These are phyloP conservation scores for Vespertilio murinus DNA, from an alignment of 2,797 vertebrate species.

Conservation along the genomic window DNA sequence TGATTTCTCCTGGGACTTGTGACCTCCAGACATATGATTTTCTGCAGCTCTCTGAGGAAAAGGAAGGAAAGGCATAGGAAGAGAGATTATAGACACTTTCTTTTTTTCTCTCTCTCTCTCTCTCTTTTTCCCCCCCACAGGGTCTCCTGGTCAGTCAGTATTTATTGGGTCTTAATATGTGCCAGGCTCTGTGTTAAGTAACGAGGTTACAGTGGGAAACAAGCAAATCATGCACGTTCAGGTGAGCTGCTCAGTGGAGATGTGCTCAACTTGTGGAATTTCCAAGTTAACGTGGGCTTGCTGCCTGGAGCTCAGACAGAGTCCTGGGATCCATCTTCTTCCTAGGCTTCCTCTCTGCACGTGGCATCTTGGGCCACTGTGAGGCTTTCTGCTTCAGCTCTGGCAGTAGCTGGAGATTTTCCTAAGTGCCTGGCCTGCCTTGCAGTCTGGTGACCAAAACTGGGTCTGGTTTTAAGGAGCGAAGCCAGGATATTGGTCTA, in stretches of 20 bases:
- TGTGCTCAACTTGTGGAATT: neutral
- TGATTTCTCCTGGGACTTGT: neutral
- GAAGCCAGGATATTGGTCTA: neutral
- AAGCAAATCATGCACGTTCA: neutral
- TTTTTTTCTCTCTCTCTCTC: neutral
- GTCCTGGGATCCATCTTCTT: neutral
- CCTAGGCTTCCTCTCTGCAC: neutral
- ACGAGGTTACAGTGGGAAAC: neutral
- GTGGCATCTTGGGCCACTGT: neutral
- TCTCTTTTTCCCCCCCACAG: neutral
- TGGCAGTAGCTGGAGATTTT: neutral
- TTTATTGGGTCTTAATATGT: neutral
- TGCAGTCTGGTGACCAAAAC: neutral
- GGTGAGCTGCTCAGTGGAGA: neutral
- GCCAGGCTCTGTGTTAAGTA: neutral
- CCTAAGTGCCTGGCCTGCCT: neutral
- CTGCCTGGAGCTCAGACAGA: neutral
- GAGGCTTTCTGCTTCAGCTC: neutral
- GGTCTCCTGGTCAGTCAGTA: neutral
- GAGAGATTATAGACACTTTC: neutral
- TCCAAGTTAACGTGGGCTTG: neutral
- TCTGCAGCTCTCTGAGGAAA: neutral
- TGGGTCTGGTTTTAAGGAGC: neutral
- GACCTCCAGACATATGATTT: neutral
- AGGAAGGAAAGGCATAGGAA: neutral